phyloP scores from a whole-genome alignment of 2,888 invertebrate species.

The Sphaerophoria taeniata region DNA sequence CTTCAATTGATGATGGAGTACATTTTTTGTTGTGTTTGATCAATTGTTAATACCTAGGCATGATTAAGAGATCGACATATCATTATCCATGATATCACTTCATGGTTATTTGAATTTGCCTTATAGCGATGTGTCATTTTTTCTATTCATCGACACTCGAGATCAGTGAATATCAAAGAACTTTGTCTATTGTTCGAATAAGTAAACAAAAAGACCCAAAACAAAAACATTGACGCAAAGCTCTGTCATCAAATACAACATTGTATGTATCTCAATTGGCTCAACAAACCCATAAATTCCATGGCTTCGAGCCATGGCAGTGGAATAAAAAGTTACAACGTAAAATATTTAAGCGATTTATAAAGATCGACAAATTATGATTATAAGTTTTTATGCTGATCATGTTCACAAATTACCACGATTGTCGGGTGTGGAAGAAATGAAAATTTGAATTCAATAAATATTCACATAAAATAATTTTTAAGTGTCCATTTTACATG shows the following conservation, averaged over 20 bases:
- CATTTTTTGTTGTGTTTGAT: slow-evolving; percentile 9
- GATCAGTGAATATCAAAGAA: slow-evolving; percentile 8
- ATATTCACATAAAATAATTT: too few species aligned
- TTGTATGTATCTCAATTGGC: background rate
- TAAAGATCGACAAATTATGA: background rate
- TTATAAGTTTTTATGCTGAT: slow-evolving; percentile 2
- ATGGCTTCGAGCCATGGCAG: background rate
- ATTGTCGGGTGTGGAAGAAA: background rate
- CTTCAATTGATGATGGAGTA: slow-evolving; percentile 15
- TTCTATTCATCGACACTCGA: slow-evolving; percentile 20
- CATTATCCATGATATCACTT: slow-evolving; percentile 30
- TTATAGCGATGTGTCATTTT: slow-evolving; percentile 47
- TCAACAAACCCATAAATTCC: slow-evolving; percentile 20
- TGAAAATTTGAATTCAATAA: background rate
- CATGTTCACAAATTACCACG: background rate
- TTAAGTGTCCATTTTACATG: too few species aligned
- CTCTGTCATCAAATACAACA: background rate
- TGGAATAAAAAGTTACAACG: background rate
- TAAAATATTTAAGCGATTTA: background rate
- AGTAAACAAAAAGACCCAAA: background rate
- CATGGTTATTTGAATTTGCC: slow-evolving; percentile 31
- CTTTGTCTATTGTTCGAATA: background rate
- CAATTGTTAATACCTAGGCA: slow-evolving; percentile 20
- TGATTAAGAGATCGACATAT: slow-evolving; percentile 3
- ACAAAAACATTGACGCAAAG: background rate